Conservation (phyloP, 2,797 vertebrate genomes). For the Falco naumanni region DNA sequence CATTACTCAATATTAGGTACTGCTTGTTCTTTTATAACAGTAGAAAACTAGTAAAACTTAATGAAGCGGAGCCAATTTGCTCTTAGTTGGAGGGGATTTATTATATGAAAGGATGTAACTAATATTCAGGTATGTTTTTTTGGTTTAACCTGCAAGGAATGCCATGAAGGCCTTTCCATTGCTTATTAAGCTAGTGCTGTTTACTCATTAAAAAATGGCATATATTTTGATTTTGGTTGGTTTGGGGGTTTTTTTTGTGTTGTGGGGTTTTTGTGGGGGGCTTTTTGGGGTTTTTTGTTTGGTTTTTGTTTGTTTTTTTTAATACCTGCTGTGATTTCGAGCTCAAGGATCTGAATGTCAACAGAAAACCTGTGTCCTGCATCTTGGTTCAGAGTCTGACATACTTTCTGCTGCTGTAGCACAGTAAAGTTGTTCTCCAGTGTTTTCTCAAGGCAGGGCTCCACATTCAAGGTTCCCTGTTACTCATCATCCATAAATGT, state of each 20-base stretch:
- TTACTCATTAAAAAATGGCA: neutral
- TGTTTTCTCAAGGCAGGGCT: neutral
- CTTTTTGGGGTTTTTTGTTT: no score
- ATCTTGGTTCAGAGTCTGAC: neutral
- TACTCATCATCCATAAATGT: neutral
- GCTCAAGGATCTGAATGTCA: neutral
- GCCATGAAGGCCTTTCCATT: neutral
- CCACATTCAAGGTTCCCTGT: neutral
- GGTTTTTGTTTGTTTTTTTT: no score
- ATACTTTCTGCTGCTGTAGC: neutral
- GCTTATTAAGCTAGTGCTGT: neutral
- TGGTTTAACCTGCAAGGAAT: neutral
- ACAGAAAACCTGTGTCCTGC: accelerated
- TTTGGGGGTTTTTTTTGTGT: no score
- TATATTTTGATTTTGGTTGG: neutral
- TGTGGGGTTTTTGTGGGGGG: no score
- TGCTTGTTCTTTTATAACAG: conserved; percentile 33
- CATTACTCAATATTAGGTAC: conserved; percentile 34
- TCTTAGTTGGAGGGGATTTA: neutral
- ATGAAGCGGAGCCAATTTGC: conserved; percentile 25
- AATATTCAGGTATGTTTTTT: conserved; percentile 8
- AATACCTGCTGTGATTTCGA: neutral
- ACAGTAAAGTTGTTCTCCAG: neutral
- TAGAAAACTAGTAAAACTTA: conserved; percentile 34
- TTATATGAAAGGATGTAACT: neutral